Conservation (phyloP, 2,113 vertebrate genomes). For the Myodes glareolus region DNA sequence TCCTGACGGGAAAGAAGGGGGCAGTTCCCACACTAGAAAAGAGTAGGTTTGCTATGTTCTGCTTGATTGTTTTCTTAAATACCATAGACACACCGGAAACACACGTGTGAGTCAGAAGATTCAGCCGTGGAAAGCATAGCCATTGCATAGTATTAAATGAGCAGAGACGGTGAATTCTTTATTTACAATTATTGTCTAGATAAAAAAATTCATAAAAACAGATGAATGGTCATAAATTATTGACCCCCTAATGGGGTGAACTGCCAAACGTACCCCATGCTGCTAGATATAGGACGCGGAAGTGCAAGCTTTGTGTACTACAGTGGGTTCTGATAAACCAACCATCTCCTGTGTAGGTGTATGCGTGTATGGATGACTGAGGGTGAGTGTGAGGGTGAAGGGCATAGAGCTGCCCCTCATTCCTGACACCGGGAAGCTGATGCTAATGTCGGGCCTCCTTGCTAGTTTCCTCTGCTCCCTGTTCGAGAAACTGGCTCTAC, state of each 20-base stretch:
- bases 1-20: constrained; percentile 87
- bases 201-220: constrained; percentile 99
- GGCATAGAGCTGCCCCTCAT: constrained; percentile 82
- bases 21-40: constrained; percentile 90
- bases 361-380: neutral
- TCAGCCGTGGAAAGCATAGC: constrained; percentile 95
- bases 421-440: constrained; percentile 88
- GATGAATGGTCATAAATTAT: constrained; percentile 97
- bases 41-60: constrained; percentile 76
- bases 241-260: constrained; percentile 96
- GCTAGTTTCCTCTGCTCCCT: neutral
- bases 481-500: constrained; percentile 80
- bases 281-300: constrained; percentile 97
- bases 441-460: neutral
- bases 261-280: constrained; percentile 98
- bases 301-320: constrained; percentile 96
- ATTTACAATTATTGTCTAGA: constrained; percentile 99
- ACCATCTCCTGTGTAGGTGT: constrained; percentile 79
- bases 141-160: constrained; percentile 99
- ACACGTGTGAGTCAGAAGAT: constrained; percentile 91
- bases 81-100: constrained; percentile 96
- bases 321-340: constrained; percentile 89
- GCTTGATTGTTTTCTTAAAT: constrained; percentile 80
- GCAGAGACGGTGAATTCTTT: constrained; percentile 99
- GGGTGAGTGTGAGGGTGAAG: neutral